Conservation (phyloP, 2,113 vertebrate genomes). For the Rutilus rutilus region DNA sequence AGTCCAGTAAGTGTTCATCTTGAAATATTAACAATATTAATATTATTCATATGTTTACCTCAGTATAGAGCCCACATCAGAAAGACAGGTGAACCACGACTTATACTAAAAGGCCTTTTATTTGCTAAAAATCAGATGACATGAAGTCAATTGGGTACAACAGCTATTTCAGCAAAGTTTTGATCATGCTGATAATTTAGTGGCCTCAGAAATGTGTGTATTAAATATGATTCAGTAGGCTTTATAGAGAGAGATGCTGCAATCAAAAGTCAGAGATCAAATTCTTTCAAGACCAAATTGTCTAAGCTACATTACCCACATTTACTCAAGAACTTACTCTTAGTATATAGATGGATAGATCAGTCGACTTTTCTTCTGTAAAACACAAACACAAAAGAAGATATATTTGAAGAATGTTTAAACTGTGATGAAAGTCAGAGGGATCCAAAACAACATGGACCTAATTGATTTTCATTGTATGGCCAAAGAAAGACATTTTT, state of each 20-base stretch:
- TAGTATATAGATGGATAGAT: too few species aligned
- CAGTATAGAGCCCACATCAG: not conserved
- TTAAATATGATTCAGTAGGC: not conserved
- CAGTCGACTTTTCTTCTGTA: too few species aligned
- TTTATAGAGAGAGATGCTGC: not conserved
- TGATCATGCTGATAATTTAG: not conserved
- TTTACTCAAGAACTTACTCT: not conserved
- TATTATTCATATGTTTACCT: not conserved
- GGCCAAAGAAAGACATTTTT: not conserved
- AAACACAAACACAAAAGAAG: not conserved
- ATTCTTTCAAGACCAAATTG: not conserved
- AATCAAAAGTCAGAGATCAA: not conserved
- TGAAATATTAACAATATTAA: not conserved
- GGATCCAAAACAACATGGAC: not conserved
- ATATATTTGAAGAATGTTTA: not conserved
- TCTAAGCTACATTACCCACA: not conserved
- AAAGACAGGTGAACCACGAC: not conserved
- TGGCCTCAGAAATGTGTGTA: not conserved
- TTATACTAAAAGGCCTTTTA: not conserved
- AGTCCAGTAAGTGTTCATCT: not conserved
- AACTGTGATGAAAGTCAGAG: not conserved
- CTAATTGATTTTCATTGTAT: not conserved
- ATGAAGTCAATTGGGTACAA: not conserved
- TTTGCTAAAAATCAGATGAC: not conserved
- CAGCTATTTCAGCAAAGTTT: not conserved